Base-by-base conservation (phyloP, 2,888 invertebrate species). In the Sarcophaga rosellei region DNA sequence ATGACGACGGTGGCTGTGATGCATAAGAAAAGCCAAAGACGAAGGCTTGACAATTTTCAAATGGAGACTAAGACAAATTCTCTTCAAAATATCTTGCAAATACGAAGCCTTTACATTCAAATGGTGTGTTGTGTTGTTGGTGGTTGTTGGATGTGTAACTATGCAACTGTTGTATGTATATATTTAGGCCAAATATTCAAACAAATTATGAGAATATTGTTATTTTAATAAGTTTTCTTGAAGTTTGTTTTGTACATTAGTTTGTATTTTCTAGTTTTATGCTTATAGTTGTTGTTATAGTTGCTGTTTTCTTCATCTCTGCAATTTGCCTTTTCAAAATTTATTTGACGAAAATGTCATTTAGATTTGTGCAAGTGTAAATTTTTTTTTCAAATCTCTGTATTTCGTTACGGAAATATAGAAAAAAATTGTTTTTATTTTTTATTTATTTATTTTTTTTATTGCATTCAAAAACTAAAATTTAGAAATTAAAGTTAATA, bases 161-260 rank as follows among this genome's bases (percentile, higher is more conserved):
- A 12, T 59, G 35, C n/a, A 12, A 57, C 57, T 20, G 4, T 35
- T 70, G 53, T 20, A 17, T 70, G 53, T 0, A 61, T 11, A 21
- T 68, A 53, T 69, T 69, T 69, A 15, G 63, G 47, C 47, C 62
- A 76, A 76, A 76, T 68, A 47, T 21, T 23, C 21, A 21, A 47
- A 80, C 45, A 80, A 72, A 76, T 76, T 76, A 76, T 76, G 23
- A 76, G 57, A 66, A 68, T 79, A 72, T 79, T 65, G 61, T 79
- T 70, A 72, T 80, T 80, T 74, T 80, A 76, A 76, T 76, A 68
- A 76, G 59, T 66, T 76, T 76, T 66, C 63, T 35, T 68, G 25
- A 80, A 80, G 73, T 68, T 59, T 45, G 66, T 74, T 45, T 25
- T 73, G n/a, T 21, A 68, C 21, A 77, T 59, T 68, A 63, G 61